phyloP scores from a whole-genome alignment of 2,888 invertebrate genomes.

The Melipona beecheii region DNA sequence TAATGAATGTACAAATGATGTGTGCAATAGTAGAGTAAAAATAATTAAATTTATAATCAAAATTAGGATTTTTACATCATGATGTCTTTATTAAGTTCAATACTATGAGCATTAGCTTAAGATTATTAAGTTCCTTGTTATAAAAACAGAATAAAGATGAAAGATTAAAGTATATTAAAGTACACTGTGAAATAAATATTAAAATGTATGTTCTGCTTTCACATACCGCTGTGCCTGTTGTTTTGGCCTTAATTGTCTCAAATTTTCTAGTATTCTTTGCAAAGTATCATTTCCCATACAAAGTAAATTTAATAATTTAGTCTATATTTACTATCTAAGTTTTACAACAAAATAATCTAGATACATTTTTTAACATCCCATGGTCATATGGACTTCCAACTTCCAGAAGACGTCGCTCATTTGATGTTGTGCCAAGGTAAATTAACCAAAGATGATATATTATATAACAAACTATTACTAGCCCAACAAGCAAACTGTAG shows the following conservation, averaged over 20 bases:
- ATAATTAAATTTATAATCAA: conserved; percentile 44
- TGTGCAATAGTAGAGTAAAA: conserved; percentile 60
- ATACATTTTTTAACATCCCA: conserved; percentile 74
- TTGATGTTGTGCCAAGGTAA: conserved; percentile 78
- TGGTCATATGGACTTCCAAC: conserved; percentile 69
- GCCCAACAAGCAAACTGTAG: conserved; percentile 83
- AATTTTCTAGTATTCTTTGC: conserved; percentile 35
- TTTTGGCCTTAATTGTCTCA: conserved; percentile 37
- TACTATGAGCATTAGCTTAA: conserved; percentile 29
- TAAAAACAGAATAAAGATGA: conserved; percentile 24
- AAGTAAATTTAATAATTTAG: conserved; percentile 55
- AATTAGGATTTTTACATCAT: conserved; percentile 18
- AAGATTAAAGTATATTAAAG: conserved; percentile 26
- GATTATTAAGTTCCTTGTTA: conserved; percentile 10
- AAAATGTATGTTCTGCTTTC: conserved; percentile 31
- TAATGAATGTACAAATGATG: conserved; percentile 75
- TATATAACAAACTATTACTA: conserved; percentile 81
- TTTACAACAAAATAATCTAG: conserved; percentile 78
- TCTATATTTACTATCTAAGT: conserved; percentile 66
- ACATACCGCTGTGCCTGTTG: conserved; percentile 32
- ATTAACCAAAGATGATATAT: conserved; percentile 83
- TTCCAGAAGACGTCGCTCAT: conserved; percentile 74
- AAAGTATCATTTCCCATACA: conserved; percentile 38
- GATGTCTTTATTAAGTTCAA: conserved; percentile 37
- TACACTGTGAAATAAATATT: conserved; percentile 31